These are phyloP conservation scores for Rhorus exstirpatorius DNA, from an alignment of 2,888 invertebrate genomes.

Conservation along the genomic window DNA sequence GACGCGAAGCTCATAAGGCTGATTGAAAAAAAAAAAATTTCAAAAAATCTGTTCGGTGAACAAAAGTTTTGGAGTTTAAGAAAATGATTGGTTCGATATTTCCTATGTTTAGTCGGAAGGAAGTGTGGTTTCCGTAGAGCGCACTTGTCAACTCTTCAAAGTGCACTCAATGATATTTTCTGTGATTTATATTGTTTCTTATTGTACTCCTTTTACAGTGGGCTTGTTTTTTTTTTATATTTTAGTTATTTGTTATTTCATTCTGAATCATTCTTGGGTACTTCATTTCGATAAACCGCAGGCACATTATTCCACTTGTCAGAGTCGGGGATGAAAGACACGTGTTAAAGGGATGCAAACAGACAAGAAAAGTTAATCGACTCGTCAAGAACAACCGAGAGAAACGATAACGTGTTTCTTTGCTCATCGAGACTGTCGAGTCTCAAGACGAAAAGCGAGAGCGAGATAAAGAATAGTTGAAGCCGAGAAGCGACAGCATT, in stretches of 20 bases:
- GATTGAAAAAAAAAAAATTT: neutral
- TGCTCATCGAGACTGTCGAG: neutral
- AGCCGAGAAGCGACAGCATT: conserved; percentile 33
- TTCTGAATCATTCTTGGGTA: neutral
- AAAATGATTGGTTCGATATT: no score
- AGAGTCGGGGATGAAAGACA: neutral
- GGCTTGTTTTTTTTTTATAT: neutral
- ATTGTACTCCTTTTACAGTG: no score
- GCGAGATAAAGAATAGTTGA: conserved; percentile 26
- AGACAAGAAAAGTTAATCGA: conserved; percentile 8
- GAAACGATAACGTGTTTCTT: neutral
- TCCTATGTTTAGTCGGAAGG: no score
- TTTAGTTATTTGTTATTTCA: neutral
- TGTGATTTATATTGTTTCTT: no score
- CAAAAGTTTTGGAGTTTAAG: no score
- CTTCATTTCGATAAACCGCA: neutral
- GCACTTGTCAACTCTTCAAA: no score
- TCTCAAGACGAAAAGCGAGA: conserved; percentile 38
- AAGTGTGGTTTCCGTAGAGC: no score
- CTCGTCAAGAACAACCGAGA: conserved; percentile 1
- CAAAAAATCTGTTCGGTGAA: no score
- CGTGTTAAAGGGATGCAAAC: neutral
- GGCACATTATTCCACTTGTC: neutral
- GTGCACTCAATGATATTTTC: no score
- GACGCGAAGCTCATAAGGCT: neutral